Conservation (phyloP, 2,797 vertebrate genomes). For the Sus cebifrons region DNA sequence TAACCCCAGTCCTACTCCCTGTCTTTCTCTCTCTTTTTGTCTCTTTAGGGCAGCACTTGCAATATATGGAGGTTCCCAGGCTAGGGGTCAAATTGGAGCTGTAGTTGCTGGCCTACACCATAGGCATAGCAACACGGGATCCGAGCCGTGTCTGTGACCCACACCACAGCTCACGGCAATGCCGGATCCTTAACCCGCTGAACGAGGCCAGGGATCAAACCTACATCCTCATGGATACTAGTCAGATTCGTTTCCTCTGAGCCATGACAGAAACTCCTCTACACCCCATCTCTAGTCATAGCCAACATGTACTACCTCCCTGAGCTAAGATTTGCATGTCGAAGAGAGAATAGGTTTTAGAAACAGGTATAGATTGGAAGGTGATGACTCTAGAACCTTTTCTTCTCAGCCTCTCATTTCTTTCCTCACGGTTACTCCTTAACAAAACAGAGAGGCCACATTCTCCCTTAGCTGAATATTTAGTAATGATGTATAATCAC, state of each 20-base stretch:
- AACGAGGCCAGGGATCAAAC: too few species aligned
- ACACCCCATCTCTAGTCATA: background rate
- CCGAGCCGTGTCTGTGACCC: too few species aligned
- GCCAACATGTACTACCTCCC: background rate
- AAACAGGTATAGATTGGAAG: constrained; percentile 33
- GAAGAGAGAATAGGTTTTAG: background rate
- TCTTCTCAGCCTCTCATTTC: constrained; percentile 38
- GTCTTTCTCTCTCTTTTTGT: background rate
- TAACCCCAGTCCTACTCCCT: background rate
- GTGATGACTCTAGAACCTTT: background rate
- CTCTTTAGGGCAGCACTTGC: too few species aligned
- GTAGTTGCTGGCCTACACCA: too few species aligned
- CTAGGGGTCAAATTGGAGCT: too few species aligned
- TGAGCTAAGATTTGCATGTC: background rate
- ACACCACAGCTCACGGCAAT: too few species aligned
- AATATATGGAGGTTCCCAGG: too few species aligned
- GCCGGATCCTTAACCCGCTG: too few species aligned
- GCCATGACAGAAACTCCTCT: background rate
- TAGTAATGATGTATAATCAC: constrained; percentile 37
- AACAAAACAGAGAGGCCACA: constrained; percentile 48
- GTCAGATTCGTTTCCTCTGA: too few species aligned
- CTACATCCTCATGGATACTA: too few species aligned
- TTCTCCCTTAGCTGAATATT: constrained; percentile 50
- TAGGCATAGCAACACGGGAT: too few species aligned
- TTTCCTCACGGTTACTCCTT: constrained; percentile 19